Conservation (phyloP, 2,888 invertebrate species). For the Caenorhabditis sp. region DNA sequence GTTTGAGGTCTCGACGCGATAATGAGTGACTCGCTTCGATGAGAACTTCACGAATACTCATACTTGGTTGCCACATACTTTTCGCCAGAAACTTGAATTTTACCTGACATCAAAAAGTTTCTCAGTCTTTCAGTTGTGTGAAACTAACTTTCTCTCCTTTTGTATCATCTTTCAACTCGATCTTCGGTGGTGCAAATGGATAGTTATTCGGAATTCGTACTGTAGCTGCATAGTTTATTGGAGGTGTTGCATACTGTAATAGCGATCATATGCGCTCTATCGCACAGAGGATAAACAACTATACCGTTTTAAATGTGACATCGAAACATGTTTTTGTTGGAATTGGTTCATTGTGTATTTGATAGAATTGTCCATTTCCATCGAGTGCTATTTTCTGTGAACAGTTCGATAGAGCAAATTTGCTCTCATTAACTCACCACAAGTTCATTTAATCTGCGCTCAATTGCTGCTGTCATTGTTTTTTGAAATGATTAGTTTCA, state of each 20-base stretch:
- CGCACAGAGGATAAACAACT: not conserved
- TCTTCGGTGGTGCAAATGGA: conserved; percentile 19
- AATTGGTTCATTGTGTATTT: conserved; percentile 20
- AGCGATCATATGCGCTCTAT: not conserved
- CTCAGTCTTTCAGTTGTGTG: not conserved
- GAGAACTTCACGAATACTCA: conserved; percentile 23
- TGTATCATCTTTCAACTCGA: conserved; percentile 15
- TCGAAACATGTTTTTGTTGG: conserved; percentile 40
- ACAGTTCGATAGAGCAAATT: not conserved
- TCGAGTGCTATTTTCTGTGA: conserved; percentile 17
- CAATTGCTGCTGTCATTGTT: not conserved
- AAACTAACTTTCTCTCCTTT: not conserved
- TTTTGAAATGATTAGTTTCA: too few species aligned
- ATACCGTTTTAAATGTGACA: conserved; percentile 28
- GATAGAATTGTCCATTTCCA: conserved; percentile 23
- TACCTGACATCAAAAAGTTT: conserved; percentile 1
- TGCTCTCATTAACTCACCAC: not conserved
- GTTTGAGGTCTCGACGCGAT: conserved; percentile 16
- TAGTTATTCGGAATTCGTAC: conserved; percentile 23
- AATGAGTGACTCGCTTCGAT: conserved; percentile 26
- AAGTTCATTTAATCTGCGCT: not conserved
- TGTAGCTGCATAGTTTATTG: conserved; percentile 18
- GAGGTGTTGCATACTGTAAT: conserved; percentile 21
- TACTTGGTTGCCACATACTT: conserved; percentile 17
- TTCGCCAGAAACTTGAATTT: conserved; percentile 27